A percentile compares a stretch with the other conserved stretches of the same genome.
Evolutionary conservation across 1,140 invertebrate species (phyloP).

Genomic region (Papilio dardanus): DNA sequence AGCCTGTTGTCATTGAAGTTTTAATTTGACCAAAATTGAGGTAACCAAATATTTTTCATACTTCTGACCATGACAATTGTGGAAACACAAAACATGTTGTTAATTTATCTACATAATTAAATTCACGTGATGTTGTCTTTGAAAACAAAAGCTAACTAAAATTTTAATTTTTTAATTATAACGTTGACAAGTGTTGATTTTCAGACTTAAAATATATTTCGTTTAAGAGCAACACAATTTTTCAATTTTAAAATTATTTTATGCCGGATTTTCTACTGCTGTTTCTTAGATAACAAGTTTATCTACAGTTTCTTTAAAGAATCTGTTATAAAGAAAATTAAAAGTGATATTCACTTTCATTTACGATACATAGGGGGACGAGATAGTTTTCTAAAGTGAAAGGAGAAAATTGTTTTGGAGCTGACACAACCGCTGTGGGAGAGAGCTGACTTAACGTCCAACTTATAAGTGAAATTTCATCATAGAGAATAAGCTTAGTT

Average conservation of each 20-base stretch:
- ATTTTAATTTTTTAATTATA: too few relatives aligned
- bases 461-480: constrained; percentile 16
- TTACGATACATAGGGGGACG: constrained; percentile 21
- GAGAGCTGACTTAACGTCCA: constrained; percentile 10
- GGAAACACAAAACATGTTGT: too few relatives aligned
- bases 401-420: constrained; percentile 37
- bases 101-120: too few relatives aligned
- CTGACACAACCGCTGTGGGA: constrained; percentile 32
- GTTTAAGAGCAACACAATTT: background rate
- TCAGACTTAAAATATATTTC: too few relatives aligned
- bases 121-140: too few relatives aligned
- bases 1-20: constrained; percentile 3
- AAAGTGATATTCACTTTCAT: constrained; percentile 20
- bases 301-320: background rate
- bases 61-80: background rate
- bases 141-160: too few relatives aligned
- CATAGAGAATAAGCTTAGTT: background rate
- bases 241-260: background rate
- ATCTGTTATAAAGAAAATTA: background rate
- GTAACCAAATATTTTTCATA: background rate
- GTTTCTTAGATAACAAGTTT: background rate
- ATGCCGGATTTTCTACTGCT: background rate
- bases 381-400: constrained; percentile 31
- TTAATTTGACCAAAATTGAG: constrained; percentile 14
- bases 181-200: too few relatives aligned